Conservation (phyloP, 1,140 invertebrate species). For the Ylistrum balloti region DNA sequence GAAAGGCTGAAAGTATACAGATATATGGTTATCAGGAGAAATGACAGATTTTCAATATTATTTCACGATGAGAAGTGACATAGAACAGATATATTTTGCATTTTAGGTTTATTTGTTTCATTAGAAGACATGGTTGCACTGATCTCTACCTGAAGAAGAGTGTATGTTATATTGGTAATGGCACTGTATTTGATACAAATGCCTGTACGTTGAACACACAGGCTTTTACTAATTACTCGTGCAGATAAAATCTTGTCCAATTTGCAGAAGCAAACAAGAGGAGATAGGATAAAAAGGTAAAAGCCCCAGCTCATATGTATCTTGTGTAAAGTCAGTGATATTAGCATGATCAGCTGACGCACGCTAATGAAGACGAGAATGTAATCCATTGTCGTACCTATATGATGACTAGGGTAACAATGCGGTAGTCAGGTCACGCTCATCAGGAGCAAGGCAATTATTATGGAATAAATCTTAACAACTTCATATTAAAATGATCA, state of each 20-base stretch:
- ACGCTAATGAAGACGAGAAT: not conserved
- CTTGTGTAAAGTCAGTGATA: not conserved
- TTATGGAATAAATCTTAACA: constrained; percentile 32
- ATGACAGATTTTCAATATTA: not conserved
- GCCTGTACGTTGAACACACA: not conserved
- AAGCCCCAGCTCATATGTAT: not conserved
- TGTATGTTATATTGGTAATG: not conserved
- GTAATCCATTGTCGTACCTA: not conserved
- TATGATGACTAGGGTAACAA: not conserved
- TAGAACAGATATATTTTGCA: not conserved
- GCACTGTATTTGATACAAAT: not conserved
- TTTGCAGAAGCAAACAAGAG: constrained; percentile 13
- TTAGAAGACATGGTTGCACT: not conserved
- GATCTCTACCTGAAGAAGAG: not conserved
- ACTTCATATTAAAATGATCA: constrained; percentile 36
- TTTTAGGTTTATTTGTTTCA: not conserved
- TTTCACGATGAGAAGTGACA: not conserved
- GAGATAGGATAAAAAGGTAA: not conserved
- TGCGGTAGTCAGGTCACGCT: not conserved
- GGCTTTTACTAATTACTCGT: not conserved
- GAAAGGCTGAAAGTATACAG: not conserved
- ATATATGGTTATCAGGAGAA: not conserved
- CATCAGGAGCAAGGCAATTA: not conserved
- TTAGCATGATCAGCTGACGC: not conserved
- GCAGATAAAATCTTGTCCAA: not conserved